These are phyloP conservation scores for Cyprinodon diabolis DNA, from an alignment of 2,797 vertebrate genomes.

Conservation along the genomic window DNA sequence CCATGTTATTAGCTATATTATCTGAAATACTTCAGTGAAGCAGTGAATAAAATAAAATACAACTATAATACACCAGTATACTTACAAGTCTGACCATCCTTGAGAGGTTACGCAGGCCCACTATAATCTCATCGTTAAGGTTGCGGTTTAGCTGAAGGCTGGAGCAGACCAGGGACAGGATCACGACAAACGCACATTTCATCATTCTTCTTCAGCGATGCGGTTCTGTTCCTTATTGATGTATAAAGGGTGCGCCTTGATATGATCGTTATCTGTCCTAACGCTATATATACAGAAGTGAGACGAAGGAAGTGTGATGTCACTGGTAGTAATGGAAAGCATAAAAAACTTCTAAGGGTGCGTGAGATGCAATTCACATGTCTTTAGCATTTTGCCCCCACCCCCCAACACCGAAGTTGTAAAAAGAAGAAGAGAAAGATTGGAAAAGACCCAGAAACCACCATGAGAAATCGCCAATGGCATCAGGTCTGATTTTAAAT, in stretches of 20 bases:
- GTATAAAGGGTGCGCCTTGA: conserved; percentile 12
- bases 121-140: background rate
- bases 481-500: background rate
- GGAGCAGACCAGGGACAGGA: conserved; percentile 42
- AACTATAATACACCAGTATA: conserved; percentile 16
- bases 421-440: background rate
- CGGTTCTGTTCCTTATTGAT: conserved; percentile 13
- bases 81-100: conserved; percentile 40
- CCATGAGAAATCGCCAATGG: background rate
- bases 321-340: background rate
- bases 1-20: background rate
- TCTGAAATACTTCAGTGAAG: background rate
- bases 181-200: conserved; percentile 43
- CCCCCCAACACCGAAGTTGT: too few relatives aligned
- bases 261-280: conserved; percentile 30
- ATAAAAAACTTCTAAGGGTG: background rate
- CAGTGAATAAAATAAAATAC: background rate
- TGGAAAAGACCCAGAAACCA: background rate
- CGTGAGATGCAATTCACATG: background rate
- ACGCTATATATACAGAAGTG: conserved; percentile 31
- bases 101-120: rapidly evolving
- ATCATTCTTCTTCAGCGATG: conserved; percentile 39
- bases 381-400: too few relatives aligned
- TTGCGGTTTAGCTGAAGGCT: rapidly evolving
- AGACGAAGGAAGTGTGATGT: conserved; percentile 30